phyloP scores from a whole-genome alignment of 1,140 invertebrate species.

The Antheraea mylitta region DNA sequence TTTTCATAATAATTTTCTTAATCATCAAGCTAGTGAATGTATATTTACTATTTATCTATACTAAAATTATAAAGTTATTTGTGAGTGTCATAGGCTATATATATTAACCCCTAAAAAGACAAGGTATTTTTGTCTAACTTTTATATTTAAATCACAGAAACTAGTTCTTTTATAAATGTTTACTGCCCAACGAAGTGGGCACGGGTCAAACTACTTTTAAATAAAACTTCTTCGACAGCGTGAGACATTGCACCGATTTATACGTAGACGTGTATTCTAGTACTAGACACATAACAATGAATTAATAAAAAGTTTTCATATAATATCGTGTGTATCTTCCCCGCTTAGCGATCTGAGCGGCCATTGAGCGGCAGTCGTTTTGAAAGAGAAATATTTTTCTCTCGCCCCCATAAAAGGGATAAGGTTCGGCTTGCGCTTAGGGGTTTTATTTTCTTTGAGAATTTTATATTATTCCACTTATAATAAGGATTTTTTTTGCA shows the following conservation, averaged over 20 bases:
- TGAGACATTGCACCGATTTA: too few relatives aligned
- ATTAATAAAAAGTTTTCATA: conserved; percentile 17
- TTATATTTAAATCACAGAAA: too few relatives aligned
- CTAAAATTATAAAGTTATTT: too few relatives aligned
- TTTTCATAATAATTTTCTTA: too few relatives aligned
- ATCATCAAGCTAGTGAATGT: too few relatives aligned
- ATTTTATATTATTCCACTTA: conserved; percentile 21
- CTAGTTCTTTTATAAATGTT: too few relatives aligned
- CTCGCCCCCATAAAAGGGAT: conserved; percentile 26
- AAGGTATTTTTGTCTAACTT: too few relatives aligned
- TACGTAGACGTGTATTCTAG: neutral
- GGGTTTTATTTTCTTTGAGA: conserved; percentile 28
- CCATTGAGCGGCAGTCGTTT: conserved; percentile 15
- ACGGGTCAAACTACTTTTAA: too few relatives aligned
- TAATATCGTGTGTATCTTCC: conserved; percentile 23
- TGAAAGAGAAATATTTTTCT: conserved; percentile 24
- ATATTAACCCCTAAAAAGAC: too few relatives aligned
- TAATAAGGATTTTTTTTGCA: neutral
- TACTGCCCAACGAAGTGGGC: too few relatives aligned
- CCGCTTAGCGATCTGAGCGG: conserved; percentile 19
- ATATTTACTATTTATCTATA: too few relatives aligned
- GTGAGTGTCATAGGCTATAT: too few relatives aligned
- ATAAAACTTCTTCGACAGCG: neutral
- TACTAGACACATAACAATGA: neutral
- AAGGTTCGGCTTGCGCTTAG: conserved; percentile 15